Evolutionary conservation across 2,113 vertebrate genomes (phyloP).

Genomic region (Brienomyrus longianalis): DNA sequence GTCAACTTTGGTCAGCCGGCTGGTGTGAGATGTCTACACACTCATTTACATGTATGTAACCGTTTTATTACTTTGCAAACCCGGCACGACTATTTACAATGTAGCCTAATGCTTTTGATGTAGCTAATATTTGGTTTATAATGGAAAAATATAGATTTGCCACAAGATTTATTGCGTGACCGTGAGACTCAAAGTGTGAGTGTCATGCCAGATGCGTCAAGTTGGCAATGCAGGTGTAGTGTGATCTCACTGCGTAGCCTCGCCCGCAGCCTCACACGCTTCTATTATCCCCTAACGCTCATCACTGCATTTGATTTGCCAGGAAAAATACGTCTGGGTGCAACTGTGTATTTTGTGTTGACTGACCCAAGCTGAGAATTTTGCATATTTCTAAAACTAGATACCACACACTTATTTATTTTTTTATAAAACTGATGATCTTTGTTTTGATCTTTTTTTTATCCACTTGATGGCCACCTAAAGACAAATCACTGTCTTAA

Average conservation of each 20-base stretch:
- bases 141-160: neutral
- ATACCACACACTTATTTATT: neutral
- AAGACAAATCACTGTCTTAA: neutral
- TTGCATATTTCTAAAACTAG: constrained; percentile 25
- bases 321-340: constrained; percentile 33
- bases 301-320: constrained; percentile 11
- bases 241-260: neutral
- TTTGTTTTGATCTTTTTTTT: neutral
- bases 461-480: neutral
- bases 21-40: neutral
- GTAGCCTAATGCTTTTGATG: neutral
- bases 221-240: neutral
- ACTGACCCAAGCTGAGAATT: constrained; percentile 31
- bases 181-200: neutral
- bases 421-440: neutral
- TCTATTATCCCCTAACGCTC: neutral
- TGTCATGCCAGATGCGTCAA: neutral
- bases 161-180: neutral
- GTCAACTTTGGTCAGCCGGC: neutral
- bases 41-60: neutral
- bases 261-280: neutral
- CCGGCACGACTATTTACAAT: no score
- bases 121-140: neutral
- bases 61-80: neutral
- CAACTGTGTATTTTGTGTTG: constrained; percentile 24